These are phyloP conservation scores for Drosophila malerkotliana DNA, from an alignment of 1,140 invertebrate species.

Conservation along the genomic window DNA sequence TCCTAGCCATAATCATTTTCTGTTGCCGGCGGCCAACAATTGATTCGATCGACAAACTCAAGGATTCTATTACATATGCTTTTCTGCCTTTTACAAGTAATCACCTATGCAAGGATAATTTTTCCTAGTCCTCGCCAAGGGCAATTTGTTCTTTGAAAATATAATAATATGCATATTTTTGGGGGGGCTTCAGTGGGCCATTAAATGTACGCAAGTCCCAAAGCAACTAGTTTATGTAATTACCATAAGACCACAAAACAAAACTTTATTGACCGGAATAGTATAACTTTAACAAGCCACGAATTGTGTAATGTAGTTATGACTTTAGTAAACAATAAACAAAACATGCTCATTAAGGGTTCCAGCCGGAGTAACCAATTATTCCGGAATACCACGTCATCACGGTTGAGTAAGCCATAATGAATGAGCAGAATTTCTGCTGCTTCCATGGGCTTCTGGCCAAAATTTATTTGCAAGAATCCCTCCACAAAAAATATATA, in stretches of 20 bases:
- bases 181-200: background rate
- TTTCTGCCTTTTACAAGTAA: slow-evolving; percentile 16
- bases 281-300: background rate
- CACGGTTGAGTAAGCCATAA: slow-evolving; percentile 19
- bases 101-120: slow-evolving; percentile 29
- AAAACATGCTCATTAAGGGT: slow-evolving; percentile 8
- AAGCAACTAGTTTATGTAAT: background rate
- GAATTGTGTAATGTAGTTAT: background rate
- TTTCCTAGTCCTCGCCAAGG: background rate
- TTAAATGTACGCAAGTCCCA: background rate
- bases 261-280: background rate
- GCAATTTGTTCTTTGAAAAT: background rate
- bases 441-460: background rate
- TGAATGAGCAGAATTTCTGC: slow-evolving; percentile 5
- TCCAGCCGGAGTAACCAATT: background rate
- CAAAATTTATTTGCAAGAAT: background rate
- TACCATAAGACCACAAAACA: background rate
- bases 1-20: slow-evolving; percentile 9
- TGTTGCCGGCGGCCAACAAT: slow-evolving; percentile 23
- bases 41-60: slow-evolving; percentile 27
- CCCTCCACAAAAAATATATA: background rate
- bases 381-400: slow-evolving; percentile 8
- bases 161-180: slow-evolving; percentile 22
- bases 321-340: slow-evolving; percentile 9
- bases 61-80: slow-evolving; percentile 31